Evolutionary conservation across 2,797 vertebrate genomes (phyloP), one percentile per base, ranked within the genome.

Genomic region (Gymnothorax javanicus): DNA sequence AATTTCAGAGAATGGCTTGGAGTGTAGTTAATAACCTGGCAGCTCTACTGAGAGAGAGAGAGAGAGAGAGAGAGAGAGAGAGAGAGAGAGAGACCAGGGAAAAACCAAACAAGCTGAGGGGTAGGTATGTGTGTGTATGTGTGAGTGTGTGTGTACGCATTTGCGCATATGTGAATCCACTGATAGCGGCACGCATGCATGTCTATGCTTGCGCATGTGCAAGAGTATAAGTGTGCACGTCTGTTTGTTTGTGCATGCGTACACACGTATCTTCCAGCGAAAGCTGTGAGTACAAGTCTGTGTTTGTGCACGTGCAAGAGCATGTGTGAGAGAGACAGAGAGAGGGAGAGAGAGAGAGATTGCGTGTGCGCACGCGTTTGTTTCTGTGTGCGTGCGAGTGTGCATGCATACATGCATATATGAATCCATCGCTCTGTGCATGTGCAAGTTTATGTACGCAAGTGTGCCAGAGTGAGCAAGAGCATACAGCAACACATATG

Each of bases 21-120:
- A 52, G 52, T 81, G 77, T 4, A 81, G 77, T 81, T 81, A 81
- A 81, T 81, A 81, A 81, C 77, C 77, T 81, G 77, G 77, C 77
- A 56, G 50, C 50, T 54, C 52, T 81, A 81, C 77, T 81, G 77
- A 81, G 50, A n/a, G 25, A 81, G 77, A 81, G 52, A 25, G 12
- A 52, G 33, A 43, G 33, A 25, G 12, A 52, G 77, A 81, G 77
- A n/a, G 25, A 56, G 77, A 81, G 52, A 25, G 12, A 25, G 12
- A 52, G 77, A 81, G 77, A n/a, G 25, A 56, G 77, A 81, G 52
- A 25, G 12, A 52, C 7, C 58, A 0, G 52, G n/a, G 52, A 52
- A 81, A 20, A 81, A 56, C 77, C 77, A n/a, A 81, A 56, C 20
- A 33, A 50, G 33, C 75, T 20, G 75, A 79, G 75, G 75, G 25